A percentile compares a stretch with the other conserved stretches of the same genome.
Conservation (phyloP, 23 tunicate species). For the Corella eumyota region DNA sequence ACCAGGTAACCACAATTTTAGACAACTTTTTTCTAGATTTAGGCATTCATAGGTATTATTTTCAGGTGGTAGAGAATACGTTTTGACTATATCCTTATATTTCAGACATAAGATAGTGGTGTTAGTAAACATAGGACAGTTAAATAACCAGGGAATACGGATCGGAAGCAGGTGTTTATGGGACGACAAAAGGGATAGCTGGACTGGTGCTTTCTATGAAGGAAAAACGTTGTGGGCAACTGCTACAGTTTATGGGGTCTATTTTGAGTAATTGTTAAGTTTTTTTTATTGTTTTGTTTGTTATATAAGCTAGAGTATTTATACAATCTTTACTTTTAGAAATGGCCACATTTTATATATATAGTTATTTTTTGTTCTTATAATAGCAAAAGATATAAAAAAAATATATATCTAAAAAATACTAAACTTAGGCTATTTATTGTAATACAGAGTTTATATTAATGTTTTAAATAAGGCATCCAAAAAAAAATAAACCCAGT, state of each 20-base stretch:
- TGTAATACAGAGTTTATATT: too few species aligned
- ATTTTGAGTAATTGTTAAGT: constrained; percentile 34
- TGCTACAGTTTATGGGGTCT: constrained; percentile 76
- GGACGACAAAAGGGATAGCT: constrained; percentile 73
- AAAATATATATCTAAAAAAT: too few species aligned
- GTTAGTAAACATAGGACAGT: constrained; percentile 65
- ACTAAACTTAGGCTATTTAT: too few species aligned
- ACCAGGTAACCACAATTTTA: constrained; percentile 26
- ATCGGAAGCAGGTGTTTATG: constrained; percentile 68
- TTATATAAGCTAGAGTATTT: not conserved
- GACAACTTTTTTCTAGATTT: not conserved
- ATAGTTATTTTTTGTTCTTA: too few species aligned
- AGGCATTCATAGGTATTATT: not conserved
- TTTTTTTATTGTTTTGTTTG: not conserved
- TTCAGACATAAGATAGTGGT: constrained; percentile 63
- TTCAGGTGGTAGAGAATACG: not conserved
- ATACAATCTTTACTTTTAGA: too few species aligned
- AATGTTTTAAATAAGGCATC: too few species aligned
- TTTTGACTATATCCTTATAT: not conserved
- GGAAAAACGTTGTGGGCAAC: constrained; percentile 72
- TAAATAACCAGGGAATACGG: constrained; percentile 57
- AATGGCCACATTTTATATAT: too few species aligned
- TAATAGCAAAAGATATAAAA: too few species aligned
- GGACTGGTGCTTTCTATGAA: constrained; percentile 54
- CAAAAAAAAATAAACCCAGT: too few species aligned